These are phyloP conservation scores for Archivesica marissinica DNA, from an alignment of 1,140 invertebrate species.

Conservation along the genomic window DNA sequence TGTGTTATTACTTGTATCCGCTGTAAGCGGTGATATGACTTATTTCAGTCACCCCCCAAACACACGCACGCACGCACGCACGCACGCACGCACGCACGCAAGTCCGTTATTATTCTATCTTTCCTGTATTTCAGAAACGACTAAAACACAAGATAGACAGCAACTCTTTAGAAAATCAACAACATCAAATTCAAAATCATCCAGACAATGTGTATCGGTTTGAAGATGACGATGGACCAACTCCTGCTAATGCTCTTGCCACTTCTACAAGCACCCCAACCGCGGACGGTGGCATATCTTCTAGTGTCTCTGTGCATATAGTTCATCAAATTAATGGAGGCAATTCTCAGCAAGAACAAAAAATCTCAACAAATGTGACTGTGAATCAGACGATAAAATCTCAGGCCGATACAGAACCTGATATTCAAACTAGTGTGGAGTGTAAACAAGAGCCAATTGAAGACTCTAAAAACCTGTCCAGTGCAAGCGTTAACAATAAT, in stretches of 20 bases:
- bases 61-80: too few species aligned
- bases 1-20: too few species aligned
- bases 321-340: slow-evolving; percentile 93
- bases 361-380: slow-evolving; percentile 96
- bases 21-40: too few species aligned
- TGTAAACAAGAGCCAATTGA: slow-evolving; percentile 92
- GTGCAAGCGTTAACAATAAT: slow-evolving; percentile 46
- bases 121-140: slow-evolving; percentile 74
- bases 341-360: slow-evolving; percentile 91
- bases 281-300: slow-evolving; percentile 31
- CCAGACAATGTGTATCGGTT: slow-evolving; percentile 73
- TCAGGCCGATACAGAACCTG: slow-evolving; percentile 86
- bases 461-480: slow-evolving; percentile 81
- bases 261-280: slow-evolving; percentile 39
- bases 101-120: too few species aligned
- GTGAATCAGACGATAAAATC: slow-evolving; percentile 94
- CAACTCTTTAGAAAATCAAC: slow-evolving; percentile 76
- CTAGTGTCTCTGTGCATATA: slow-evolving; percentile 91
- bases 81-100: too few species aligned
- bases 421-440: slow-evolving; percentile 86
- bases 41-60: too few species aligned
- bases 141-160: slow-evolving; percentile 77
- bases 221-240: slow-evolving; percentile 69
- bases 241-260: slow-evolving; percentile 51
- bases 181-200: slow-evolving; percentile 48